Percentiles rank a stretch among this genome's conserved stretches.
phyloP scores from a whole-genome alignment of 1,140 invertebrate genomes.

The Micrasema longulum region DNA sequence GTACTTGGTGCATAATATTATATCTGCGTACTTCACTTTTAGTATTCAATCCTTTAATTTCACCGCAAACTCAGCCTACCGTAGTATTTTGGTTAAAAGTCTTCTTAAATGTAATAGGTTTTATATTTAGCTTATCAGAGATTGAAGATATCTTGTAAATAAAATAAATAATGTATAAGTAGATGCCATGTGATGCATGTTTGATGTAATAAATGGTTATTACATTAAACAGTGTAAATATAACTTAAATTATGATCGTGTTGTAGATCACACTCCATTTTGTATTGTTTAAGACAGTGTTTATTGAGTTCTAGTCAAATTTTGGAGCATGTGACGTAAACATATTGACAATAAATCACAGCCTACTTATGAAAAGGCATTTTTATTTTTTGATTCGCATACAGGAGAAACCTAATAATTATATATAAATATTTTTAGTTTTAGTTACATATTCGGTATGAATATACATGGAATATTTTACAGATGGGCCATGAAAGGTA shows the following conservation, averaged over 20 bases:
- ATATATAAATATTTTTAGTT: conserved; percentile 14
- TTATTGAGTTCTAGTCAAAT: conserved; percentile 48
- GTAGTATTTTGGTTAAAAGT: too few species aligned
- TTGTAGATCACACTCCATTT: conserved; percentile 34
- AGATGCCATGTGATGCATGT: conserved; percentile 36
- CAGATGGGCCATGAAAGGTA: conserved; percentile 11
- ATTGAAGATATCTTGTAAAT: conserved; percentile 14
- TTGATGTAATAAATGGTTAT: conserved; percentile 24
- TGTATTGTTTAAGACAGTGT: conserved; percentile 30
- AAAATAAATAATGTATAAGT: not conserved
- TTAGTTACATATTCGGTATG: conserved; percentile 11
- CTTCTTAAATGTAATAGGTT: too few species aligned
- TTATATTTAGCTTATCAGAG: not conserved
- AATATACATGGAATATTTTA: conserved; percentile 19
- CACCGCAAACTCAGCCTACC: too few species aligned
- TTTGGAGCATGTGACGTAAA: conserved; percentile 42
- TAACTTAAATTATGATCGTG: conserved; percentile 8
- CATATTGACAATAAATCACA: conserved; percentile 50
- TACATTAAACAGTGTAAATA: conserved; percentile 27
- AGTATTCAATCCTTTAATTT: too few species aligned
- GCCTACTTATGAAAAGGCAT: conserved; percentile 34
- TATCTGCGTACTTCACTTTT: too few species aligned
- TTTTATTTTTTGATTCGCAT: conserved; percentile 43
- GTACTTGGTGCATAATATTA: too few species aligned
- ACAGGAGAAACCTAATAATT: conserved; percentile 21